A percentile compares a stretch with the other conserved stretches of the same genome.
Evolutionary conservation across 2,113 vertebrate genomes (phyloP).

Genomic region (Boleophthalmus pectinirostris): DNA sequence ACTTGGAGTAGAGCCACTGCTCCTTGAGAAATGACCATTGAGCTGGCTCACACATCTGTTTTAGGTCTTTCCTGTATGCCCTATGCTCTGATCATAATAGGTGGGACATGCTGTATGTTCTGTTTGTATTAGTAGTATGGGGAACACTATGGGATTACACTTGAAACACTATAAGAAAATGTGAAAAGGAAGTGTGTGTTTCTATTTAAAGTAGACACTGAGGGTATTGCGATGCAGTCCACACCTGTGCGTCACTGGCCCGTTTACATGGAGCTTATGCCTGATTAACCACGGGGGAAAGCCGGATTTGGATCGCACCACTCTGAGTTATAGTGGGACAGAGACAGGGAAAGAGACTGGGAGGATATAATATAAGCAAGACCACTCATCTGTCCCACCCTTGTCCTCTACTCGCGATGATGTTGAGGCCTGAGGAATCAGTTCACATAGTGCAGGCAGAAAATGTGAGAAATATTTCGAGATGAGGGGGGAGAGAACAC

Average conservation of each 20-base stretch:
- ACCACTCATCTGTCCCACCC: slow-evolving; percentile 66
- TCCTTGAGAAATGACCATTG: not conserved
- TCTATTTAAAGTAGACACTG: not conserved
- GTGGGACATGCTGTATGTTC: not conserved
- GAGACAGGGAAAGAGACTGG: slow-evolving; percentile 49
- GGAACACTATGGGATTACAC: not conserved
- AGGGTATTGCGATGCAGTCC: slow-evolving; percentile 28
- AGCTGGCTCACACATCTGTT: not conserved
- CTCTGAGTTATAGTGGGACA: slow-evolving; percentile 53
- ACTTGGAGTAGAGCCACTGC: not conserved
- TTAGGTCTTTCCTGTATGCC: not conserved
- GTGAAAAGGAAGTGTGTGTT: not conserved
- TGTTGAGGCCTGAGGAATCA: slow-evolving; percentile 63
- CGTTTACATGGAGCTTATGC: slow-evolving; percentile 48
- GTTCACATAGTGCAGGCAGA: slow-evolving; percentile 73
- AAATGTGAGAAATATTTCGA: slow-evolving; percentile 80
- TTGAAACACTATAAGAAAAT: not conserved
- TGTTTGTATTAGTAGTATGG: not conserved
- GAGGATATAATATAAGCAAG: slow-evolving; percentile 62
- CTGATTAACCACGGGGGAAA: slow-evolving; percentile 55
- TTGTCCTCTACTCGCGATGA: slow-evolving; percentile 60
- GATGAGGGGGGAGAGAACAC: slow-evolving; percentile 66
- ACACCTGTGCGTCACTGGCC: slow-evolving; percentile 65
- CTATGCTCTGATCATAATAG: not conserved
- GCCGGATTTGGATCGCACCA: slow-evolving; percentile 44